A percentile compares a stretch with the other conserved stretches of the same genome.
phyloP scores from a whole-genome alignment of 2,888 invertebrate genomes.

The Epinotia brunnichana region DNA sequence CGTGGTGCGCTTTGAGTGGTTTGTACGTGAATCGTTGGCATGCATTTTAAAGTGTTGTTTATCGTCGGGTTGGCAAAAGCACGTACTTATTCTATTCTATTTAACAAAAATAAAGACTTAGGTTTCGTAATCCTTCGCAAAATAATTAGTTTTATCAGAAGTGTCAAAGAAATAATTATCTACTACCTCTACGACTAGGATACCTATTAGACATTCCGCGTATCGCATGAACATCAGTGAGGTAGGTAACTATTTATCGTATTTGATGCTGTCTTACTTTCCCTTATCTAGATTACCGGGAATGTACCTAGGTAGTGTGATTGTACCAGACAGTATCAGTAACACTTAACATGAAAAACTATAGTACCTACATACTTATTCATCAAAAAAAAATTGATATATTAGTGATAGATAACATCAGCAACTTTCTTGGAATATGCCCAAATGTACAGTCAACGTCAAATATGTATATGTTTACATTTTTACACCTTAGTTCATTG shows the following conservation, averaged over 20 bases:
- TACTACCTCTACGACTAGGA: background rate
- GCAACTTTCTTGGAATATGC: background rate
- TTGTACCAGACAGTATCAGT: background rate
- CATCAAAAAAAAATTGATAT: background rate
- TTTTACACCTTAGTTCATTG: background rate
- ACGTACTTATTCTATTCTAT: background rate
- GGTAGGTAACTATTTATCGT: background rate
- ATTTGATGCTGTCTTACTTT: background rate
- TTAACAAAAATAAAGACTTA: background rate
- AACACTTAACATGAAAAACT: slow-evolving; percentile 3
- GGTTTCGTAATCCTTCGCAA: background rate
- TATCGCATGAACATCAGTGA: background rate
- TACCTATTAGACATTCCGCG: background rate
- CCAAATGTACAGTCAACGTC: too few relatives aligned
- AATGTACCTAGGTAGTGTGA: slow-evolving; percentile 9
- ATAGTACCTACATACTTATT: background rate
- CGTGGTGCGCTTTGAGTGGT: slow-evolving; percentile 14
- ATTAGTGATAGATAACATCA: background rate
- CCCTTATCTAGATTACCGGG: background rate
- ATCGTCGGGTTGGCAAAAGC: background rate
- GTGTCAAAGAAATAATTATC: background rate
- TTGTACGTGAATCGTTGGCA: slow-evolving; percentile 24
- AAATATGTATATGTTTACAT: too few relatives aligned
- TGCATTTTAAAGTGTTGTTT: slow-evolving; percentile 37
- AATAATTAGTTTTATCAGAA: background rate